Evolutionary conservation across 2,113 vertebrate genomes (phyloP), one percentile per base, ranked within the genome.

Genomic region (Myotis davidii): DNA sequence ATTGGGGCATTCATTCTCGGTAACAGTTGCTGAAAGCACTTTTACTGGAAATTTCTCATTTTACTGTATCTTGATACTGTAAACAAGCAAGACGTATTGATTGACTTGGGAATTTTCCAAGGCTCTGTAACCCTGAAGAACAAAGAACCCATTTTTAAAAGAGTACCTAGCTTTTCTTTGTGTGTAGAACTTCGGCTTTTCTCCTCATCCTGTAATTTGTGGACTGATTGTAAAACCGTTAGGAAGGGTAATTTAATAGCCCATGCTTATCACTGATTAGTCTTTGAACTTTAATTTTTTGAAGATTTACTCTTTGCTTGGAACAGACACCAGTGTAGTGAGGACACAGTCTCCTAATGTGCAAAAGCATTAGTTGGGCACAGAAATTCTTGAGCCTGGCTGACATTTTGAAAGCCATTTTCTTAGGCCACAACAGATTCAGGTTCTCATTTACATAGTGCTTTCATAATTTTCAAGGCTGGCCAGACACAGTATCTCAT

Each of bases 1-100:
- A 23, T 82, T 25, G 25, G 21, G n/a, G 2, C 34, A 1, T 79
- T 91, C 17, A 76, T 67, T 81, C 29, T 74, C 37, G 29, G 0
- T 4, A 93, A 32, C 39, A 69, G 72, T 48, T 50, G 81, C 45
- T 0, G 3, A 97, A 94, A 81, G 65, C 77, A 74, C 50, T 5
- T 52, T 84, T 94, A 56, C 45, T 0, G 23, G 69, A 87, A 96
- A 90, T 86, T 96, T 69, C 72, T 95, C 90, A 27, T 97, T 98
- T 96, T 92, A 64, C 78, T 87, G 2, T 23, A 88, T 78, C 23
- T 85, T 56, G 48, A 56, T 77, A 39, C 48, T 32, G 8, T 87
- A 92, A 85, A 85, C 69, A 95, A 90, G 48, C 16, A 93, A 77
- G 42, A 85, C 6, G 14, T 37, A 83, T 39, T 89, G 70, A 92